Evolutionary conservation across 1,140 invertebrate genomes (phyloP).

Genomic region (Hesperophylax magnus): DNA sequence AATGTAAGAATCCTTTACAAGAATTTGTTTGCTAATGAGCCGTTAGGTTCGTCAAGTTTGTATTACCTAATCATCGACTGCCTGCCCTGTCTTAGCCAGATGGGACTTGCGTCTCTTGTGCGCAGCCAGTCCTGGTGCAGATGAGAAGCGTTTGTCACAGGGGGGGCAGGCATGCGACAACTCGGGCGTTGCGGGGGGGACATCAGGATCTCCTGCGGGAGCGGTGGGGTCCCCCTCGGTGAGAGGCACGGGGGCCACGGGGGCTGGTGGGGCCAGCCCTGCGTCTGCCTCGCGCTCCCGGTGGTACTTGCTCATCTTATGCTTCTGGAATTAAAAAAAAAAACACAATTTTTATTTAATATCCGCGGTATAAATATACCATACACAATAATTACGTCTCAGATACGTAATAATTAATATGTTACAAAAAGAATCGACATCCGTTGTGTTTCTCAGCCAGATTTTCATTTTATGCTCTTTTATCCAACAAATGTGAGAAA

Average conservation of each 20-base stretch:
- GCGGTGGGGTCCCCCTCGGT: background rate
- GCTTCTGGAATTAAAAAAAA: constrained; percentile 43
- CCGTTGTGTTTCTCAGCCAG: too few relatives aligned
- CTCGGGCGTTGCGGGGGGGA: background rate
- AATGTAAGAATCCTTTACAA: too few relatives aligned
- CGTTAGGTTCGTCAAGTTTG: too few relatives aligned
- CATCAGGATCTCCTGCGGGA: background rate
- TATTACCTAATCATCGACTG: background rate
- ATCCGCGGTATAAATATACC: too few relatives aligned
- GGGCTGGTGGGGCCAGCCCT: background rate
- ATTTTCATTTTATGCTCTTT: too few relatives aligned
- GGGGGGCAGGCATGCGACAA: constrained; percentile 36
- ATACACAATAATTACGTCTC: too few relatives aligned
- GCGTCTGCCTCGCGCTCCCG: constrained; percentile 43
- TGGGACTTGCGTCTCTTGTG: constrained; percentile 59
- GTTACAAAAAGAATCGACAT: too few relatives aligned
- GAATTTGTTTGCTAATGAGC: too few relatives aligned
- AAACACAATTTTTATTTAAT: too few relatives aligned
- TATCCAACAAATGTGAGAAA: too few relatives aligned
- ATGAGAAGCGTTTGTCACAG: constrained; percentile 68
- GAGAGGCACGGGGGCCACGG: background rate
- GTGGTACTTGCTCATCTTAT: constrained; percentile 54
- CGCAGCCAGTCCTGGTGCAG: constrained; percentile 61
- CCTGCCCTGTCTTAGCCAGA: constrained; percentile 44
- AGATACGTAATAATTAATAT: too few relatives aligned